Conservation (phyloP, 2,888 invertebrate species). For the Epirrhoe tristata region DNA sequence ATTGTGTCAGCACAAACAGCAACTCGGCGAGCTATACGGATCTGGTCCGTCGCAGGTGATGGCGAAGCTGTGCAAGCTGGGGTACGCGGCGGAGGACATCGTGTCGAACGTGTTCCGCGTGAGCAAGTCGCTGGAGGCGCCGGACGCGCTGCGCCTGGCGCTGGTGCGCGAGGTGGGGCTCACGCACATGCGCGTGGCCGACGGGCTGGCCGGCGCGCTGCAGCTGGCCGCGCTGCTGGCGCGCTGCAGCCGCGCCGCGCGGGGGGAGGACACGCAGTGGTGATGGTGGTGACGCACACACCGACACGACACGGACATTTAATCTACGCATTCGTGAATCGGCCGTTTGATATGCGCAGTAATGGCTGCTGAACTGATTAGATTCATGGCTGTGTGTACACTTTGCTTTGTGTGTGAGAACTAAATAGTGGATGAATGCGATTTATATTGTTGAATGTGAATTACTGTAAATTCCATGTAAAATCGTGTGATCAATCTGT, state of each 20-base stretch:
- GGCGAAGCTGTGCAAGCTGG: constrained; percentile 95
- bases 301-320: no score
- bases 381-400: no score
- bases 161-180: constrained; percentile 96
- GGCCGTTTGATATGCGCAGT: no score
- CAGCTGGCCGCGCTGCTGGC: constrained; percentile 97
- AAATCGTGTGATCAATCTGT: not conserved
- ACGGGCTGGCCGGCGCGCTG: constrained; percentile 94
- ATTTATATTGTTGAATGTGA: no score
- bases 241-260: constrained; percentile 86
- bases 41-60: constrained; percentile 85
- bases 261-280: constrained; percentile 44
- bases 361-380: no score
- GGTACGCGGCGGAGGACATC: constrained; percentile 98
- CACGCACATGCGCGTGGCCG: constrained; percentile 95
- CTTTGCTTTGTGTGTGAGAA: no score
- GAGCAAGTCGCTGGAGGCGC: constrained; percentile 93
- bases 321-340: no score
- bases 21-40: no score
- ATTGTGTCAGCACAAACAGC: no score
- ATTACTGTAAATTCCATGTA: no score
- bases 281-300: constrained; percentile 35
- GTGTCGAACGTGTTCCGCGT: constrained; percentile 98
- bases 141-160: constrained; percentile 92
- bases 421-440: no score